phyloP scores from a whole-genome alignment of 2,888 invertebrate genomes.

The Cerceris rybyensis region DNA sequence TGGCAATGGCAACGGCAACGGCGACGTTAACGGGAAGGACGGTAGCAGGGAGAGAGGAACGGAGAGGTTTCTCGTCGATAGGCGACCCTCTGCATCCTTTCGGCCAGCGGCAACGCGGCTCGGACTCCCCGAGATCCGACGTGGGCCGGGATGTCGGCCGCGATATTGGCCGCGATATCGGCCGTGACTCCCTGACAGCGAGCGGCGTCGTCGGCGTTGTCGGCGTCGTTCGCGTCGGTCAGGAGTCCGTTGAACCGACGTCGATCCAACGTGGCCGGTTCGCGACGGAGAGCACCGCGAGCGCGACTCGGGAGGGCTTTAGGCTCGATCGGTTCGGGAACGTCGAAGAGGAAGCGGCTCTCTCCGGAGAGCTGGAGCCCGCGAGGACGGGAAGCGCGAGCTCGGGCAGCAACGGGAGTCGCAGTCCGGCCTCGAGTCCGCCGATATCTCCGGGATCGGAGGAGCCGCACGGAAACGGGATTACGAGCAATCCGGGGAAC shows the following conservation, averaged over 20 bases:
- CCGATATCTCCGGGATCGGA: constrained; percentile 94
- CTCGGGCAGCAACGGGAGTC: constrained; percentile 85
- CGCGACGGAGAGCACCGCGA: no score
- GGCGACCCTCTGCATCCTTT: constrained; percentile 61
- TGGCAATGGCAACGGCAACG: neutral
- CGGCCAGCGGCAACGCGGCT: constrained; percentile 33
- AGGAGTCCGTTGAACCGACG: constrained; percentile 16
- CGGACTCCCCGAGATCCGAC: constrained; percentile 55
- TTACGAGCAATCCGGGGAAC: constrained; percentile 46
- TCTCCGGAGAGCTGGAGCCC: constrained; percentile 71
- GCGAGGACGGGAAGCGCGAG: constrained; percentile 83
- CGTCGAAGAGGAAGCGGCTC: constrained; percentile 63
- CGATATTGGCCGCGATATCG: constrained; percentile 30
- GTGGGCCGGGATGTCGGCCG: constrained; percentile 10
- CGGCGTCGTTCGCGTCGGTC: constrained; percentile 1
- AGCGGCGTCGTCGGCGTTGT: neutral
- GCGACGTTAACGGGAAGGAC: constrained; percentile 6
- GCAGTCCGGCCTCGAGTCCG: constrained; percentile 87
- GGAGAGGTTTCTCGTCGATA: constrained; percentile 46
- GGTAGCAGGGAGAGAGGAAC: constrained; percentile 34
- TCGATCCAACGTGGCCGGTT: constrained; percentile 35
- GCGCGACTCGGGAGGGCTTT: constrained; percentile 59
- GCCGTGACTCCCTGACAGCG: constrained; percentile 50
- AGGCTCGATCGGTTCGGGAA: constrained; percentile 69
- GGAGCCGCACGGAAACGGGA: constrained; percentile 82